Percentiles rank a stretch among this genome's conserved stretches.
These are phyloP conservation scores for Vombatus ursinus DNA, from an alignment of 2,113 vertebrate species.

Conservation along the genomic window DNA sequence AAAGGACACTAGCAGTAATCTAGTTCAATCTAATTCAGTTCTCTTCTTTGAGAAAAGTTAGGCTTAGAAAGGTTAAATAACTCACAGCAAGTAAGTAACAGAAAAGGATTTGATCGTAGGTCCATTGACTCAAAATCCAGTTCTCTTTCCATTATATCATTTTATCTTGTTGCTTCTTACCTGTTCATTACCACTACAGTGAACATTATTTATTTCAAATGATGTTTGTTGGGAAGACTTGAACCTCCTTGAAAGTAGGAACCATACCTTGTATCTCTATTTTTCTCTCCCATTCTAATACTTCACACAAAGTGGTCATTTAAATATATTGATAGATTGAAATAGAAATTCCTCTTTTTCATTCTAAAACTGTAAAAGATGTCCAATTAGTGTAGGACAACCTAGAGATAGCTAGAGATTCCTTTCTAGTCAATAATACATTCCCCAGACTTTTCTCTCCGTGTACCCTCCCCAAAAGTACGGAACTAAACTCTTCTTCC, in stretches of 20 bases:
- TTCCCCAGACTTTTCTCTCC: not conserved
- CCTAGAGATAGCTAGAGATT: not conserved
- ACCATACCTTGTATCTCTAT: not conserved
- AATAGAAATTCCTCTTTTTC: not conserved
- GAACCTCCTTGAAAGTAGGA: not conserved
- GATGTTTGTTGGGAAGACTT: not conserved
- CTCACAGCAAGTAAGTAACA: not conserved
- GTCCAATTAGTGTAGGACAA: not conserved
- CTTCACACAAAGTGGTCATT: not conserved
- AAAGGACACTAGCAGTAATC: not conserved
- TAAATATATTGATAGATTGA: not conserved
- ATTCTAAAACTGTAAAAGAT: not conserved
- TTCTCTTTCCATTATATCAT: not conserved
- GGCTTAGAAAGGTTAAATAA: not conserved
- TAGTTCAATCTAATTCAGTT: not conserved
- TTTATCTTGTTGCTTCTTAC: not conserved
- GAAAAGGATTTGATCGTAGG: not conserved
- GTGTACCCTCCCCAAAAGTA: not conserved
- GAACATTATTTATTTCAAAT: not conserved
- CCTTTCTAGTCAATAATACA: not conserved
- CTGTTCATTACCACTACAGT: not conserved
- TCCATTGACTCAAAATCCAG: not conserved
- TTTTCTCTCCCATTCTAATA: not conserved
- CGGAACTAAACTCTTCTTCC: not conserved
- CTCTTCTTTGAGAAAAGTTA: not conserved